Evolutionary conservation across 37 sponge, comb jelly and placozoan species (phyloP).

Genomic region (Halisarca cf. caerulea): DNA sequence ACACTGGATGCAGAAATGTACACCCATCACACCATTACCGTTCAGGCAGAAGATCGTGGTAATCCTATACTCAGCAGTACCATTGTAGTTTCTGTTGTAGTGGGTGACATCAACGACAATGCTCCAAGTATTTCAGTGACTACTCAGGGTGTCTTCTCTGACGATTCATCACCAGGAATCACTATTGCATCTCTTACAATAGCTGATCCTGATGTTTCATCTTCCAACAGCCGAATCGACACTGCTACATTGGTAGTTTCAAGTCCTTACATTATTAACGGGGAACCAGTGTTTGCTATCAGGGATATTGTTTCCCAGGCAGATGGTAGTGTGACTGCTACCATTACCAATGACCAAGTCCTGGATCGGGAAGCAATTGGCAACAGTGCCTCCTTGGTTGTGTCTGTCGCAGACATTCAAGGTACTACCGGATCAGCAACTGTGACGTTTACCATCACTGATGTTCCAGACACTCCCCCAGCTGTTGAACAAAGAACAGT

Average conservation of each 20-base stretch:
- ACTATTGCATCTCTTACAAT: not conserved
- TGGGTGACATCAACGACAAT: conserved; percentile 62
- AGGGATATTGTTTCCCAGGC: not conserved
- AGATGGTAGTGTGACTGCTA: conserved; percentile 1
- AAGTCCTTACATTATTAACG: not conserved
- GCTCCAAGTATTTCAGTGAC: conserved; percentile 59
- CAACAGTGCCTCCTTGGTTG: not conserved
- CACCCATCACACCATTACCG: conserved; percentile 26
- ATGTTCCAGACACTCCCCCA: conserved; percentile 59
- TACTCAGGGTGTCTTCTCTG: conserved; percentile 20
- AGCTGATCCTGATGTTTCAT: not conserved
- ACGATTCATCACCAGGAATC: conserved; percentile 1
- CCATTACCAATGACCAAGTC: not conserved
- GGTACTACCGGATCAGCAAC: conserved; percentile 2
- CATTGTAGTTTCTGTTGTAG: conserved; percentile 14
- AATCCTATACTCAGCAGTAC: conserved; percentile 37
- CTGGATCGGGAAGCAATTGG: conserved; percentile 18
- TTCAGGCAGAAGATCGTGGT: conserved; percentile 60
- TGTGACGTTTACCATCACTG: conserved; percentile 41
- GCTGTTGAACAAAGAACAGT: conserved; percentile 48
- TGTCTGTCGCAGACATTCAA: conserved; percentile 4
- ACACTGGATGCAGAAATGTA: conserved; percentile 62
- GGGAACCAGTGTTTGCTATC: not conserved
- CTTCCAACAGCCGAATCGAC: not conserved
- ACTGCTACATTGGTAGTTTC: not conserved